Evolutionary conservation across 2,113 vertebrate species (phyloP).

Genomic region (Petroica traversi): DNA sequence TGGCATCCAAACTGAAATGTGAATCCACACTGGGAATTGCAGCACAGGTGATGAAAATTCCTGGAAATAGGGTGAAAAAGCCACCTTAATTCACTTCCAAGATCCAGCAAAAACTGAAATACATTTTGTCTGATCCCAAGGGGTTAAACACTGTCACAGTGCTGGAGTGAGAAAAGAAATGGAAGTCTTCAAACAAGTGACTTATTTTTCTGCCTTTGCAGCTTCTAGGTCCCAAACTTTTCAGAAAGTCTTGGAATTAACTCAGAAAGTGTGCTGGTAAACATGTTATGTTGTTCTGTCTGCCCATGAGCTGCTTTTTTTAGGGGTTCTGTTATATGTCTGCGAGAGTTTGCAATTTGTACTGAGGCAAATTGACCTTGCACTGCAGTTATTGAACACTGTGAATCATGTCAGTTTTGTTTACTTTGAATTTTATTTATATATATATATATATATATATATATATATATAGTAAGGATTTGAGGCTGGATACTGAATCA

Average conservation of each 20-base stretch:
- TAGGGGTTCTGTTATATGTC: background rate
- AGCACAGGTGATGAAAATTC: background rate
- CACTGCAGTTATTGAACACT: background rate
- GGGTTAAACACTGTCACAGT: background rate
- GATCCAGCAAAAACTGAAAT: background rate
- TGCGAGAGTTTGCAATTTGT: background rate
- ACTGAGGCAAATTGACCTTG: slow-evolving; percentile 23
- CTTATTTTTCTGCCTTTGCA: background rate
- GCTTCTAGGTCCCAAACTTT: background rate
- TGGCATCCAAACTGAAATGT: background rate
- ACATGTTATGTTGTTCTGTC: background rate
- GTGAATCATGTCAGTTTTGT: background rate
- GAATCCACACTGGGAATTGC: background rate
- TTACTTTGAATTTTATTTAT: background rate
- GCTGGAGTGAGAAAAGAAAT: background rate
- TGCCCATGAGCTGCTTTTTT: background rate
- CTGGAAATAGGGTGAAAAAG: background rate
- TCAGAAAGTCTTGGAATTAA: background rate
- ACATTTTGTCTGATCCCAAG: background rate
- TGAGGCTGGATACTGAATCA: background rate
- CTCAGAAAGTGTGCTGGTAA: background rate
- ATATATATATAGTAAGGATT: background rate
- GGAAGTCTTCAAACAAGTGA: background rate
- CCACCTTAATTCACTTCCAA: background rate
- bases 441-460: background rate